phyloP scores from a whole-genome alignment of 2,888 invertebrate species.

The Lordiphosa andalusiaca region DNA sequence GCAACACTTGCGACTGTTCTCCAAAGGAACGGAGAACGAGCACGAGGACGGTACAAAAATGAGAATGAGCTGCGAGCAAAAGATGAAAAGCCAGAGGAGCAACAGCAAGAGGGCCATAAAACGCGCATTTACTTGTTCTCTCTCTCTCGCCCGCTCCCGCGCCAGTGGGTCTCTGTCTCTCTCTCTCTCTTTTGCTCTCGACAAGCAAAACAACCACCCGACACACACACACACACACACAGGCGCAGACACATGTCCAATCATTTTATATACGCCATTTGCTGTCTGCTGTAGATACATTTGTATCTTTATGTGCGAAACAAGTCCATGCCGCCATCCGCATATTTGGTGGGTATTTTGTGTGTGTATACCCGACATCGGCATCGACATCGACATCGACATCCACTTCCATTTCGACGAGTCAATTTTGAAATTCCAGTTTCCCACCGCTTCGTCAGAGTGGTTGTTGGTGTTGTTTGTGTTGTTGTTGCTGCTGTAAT shows the following conservation, averaged over 20 bases:
- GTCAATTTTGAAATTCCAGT: slow-evolving; percentile 67
- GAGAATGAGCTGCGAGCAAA: slow-evolving; percentile 38
- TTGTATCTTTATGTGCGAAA: slow-evolving; percentile 75
- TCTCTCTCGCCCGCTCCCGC: slow-evolving; percentile 44
- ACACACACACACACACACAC: slow-evolving; percentile 3
- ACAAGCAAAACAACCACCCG: slow-evolving; percentile 57
- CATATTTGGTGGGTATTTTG: slow-evolving; percentile 8
- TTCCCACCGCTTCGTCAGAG: slow-evolving; percentile 47
- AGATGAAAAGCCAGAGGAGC: slow-evolving; percentile 71
- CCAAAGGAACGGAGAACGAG: slow-evolving; percentile 36
- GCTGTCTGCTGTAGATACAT: slow-evolving; percentile 71
- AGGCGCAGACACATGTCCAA: slow-evolving; percentile 60
- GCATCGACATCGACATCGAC: slow-evolving; percentile 9
- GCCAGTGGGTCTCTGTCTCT: background rate
- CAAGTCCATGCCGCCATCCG: slow-evolving; percentile 49
- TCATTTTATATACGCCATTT: slow-evolving; percentile 76
- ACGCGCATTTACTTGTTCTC: slow-evolving; percentile 45
- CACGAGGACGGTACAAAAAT: slow-evolving; percentile 28
- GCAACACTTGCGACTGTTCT: slow-evolving; percentile 51
- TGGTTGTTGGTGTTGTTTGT: slow-evolving; percentile 24
- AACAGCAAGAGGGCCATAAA: slow-evolving; percentile 60
- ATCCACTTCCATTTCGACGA: slow-evolving; percentile 36
- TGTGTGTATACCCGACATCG: slow-evolving; percentile 7
- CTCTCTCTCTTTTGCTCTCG: slow-evolving; percentile 17
- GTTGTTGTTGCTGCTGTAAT: slow-evolving; percentile 39